A percentile compares a stretch with the other conserved stretches of the same genome.
Conservation (phyloP, 1,140 invertebrate species). For the Coboldia fuscipes region DNA sequence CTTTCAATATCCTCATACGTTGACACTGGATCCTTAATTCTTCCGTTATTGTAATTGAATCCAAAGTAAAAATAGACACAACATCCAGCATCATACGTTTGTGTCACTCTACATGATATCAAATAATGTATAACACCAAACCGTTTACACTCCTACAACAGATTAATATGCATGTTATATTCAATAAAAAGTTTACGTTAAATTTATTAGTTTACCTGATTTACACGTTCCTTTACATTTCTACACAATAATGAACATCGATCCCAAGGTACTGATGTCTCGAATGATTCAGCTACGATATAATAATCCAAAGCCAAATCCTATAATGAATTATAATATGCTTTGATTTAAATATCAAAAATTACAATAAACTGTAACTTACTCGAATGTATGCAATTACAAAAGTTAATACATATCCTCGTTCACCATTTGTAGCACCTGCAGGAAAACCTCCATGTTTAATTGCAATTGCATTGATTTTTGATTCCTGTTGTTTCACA, state of each 20-base stretch:
- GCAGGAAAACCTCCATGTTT: conserved; percentile 58
- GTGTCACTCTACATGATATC: conserved; percentile 73
- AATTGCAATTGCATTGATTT: conserved; percentile 64
- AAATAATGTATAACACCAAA: conserved; percentile 36
- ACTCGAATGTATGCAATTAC: conserved; percentile 96
- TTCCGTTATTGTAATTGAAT: conserved; percentile 62
- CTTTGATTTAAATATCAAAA: conserved; percentile 1
- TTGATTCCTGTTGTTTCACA: conserved; percentile 54
- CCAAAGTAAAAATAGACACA: conserved; percentile 98
- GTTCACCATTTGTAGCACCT: conserved; percentile 80
- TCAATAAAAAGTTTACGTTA: background rate
- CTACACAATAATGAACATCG: conserved; percentile 58
- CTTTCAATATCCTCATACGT: conserved; percentile 67
- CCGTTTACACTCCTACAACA: conserved; percentile 40
- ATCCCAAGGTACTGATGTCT: conserved; percentile 96
- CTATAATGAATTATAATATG: too few species aligned
- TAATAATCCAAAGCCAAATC: conserved; percentile 79
- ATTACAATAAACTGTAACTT: conserved; percentile 13
- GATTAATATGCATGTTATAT: background rate
- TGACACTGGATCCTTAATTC: conserved; percentile 46
- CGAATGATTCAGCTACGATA: conserved; percentile 89
- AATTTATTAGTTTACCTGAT: conserved; percentile 8
- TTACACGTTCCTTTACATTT: conserved; percentile 72
- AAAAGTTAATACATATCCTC: conserved; percentile 91
- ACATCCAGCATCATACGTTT: conserved; percentile 88